Evolutionary conservation across 1,140 invertebrate genomes (phyloP).

Genomic region (Diorhabda carinulata): DNA sequence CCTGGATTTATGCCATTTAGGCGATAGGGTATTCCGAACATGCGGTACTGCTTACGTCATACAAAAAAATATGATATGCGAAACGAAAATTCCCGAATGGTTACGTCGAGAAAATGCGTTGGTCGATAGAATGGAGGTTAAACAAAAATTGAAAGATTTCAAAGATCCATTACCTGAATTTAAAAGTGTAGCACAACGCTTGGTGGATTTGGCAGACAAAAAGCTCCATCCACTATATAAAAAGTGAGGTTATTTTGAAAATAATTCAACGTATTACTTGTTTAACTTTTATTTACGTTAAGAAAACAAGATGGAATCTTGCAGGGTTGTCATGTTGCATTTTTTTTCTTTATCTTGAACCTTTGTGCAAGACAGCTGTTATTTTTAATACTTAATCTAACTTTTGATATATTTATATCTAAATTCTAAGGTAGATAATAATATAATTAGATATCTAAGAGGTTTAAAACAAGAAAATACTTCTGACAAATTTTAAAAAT

Average conservation of each 20-base stretch:
- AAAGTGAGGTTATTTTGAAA: conserved; percentile 13
- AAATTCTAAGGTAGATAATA: no score
- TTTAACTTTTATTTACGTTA: no score
- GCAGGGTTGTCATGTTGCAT: no score
- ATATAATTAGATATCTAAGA: no score
- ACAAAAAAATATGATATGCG: conserved; percentile 31
- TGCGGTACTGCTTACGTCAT: conserved; percentile 41
- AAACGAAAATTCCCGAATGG: conserved; percentile 7
- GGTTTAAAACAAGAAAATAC: no score
- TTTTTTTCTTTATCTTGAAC: no score
- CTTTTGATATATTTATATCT: no score
- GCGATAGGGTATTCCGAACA: conserved; percentile 37
- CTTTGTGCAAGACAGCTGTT: no score
- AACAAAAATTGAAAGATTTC: conserved; percentile 31
- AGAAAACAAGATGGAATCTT: no score
- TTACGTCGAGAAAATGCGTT: conserved; percentile 25
- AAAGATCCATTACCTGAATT: conserved; percentile 36
- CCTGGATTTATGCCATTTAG: conserved; percentile 33
- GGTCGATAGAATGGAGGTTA: conserved; percentile 33
- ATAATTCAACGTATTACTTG: no score
- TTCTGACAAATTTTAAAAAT: no score
- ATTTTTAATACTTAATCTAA: no score
- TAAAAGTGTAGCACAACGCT: conserved; percentile 30
- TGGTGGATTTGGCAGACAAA: conserved; percentile 38
- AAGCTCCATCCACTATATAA: conserved; percentile 41